These are phyloP conservation scores for Zophobas morio DNA, from an alignment of 1,140 invertebrate species.

Conservation along the genomic window DNA sequence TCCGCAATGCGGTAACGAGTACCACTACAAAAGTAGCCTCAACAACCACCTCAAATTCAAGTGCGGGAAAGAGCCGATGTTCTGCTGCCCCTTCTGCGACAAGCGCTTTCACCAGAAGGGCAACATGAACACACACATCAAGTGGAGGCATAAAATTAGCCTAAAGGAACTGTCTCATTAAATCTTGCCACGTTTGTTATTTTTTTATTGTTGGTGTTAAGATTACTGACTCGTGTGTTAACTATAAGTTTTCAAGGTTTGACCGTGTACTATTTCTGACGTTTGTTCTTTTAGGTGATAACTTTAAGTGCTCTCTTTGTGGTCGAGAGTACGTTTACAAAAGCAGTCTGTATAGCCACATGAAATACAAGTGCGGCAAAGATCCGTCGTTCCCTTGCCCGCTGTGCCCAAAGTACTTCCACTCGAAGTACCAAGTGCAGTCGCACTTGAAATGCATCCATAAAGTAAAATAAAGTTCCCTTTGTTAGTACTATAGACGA, in stretches of 20 bases:
- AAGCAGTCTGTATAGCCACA: constrained; percentile 74
- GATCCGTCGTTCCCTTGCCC: constrained; percentile 57
- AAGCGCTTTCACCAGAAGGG: constrained; percentile 65
- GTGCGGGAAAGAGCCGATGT: constrained; percentile 62
- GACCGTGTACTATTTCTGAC: neutral
- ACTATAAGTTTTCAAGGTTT: no score
- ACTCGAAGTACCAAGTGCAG: constrained; percentile 53
- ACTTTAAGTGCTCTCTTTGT: constrained; percentile 64
- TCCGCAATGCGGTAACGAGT: constrained; percentile 72
- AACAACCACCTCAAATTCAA: constrained; percentile 72
- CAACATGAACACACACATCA: constrained; percentile 45
- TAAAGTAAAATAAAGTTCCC: neutral
- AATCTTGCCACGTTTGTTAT: neutral
- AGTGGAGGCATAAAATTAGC: neutral
- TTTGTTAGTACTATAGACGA: neutral
- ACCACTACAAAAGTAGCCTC: constrained; percentile 74
- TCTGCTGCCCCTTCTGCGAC: constrained; percentile 52
- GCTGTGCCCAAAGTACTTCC: constrained; percentile 64
- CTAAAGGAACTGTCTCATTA: neutral
- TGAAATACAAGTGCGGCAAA: constrained; percentile 67
- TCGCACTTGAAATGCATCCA: constrained; percentile 38
- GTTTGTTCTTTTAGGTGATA: constrained; percentile 1
- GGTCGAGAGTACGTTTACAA: constrained; percentile 75
- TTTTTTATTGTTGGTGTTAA: neutral
- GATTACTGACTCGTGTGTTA: neutral